These are phyloP conservation scores for Zophobas morio DNA, from an alignment of 1,140 invertebrate genomes.

Conservation along the genomic window DNA sequence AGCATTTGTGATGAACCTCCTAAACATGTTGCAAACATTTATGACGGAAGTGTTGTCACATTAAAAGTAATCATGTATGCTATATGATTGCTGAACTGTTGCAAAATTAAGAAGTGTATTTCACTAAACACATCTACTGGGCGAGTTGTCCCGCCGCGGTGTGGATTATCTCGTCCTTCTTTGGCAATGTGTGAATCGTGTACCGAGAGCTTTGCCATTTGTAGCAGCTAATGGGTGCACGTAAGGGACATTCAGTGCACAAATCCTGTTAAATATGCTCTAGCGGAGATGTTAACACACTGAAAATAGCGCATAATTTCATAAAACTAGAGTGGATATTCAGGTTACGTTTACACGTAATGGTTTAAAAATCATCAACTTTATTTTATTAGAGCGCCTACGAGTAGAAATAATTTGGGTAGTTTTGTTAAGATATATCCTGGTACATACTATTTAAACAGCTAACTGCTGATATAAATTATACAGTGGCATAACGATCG, in stretches of 20 bases:
- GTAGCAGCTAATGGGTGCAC: constrained; percentile 61
- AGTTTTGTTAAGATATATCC: constrained; percentile 8
- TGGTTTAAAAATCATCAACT: not conserved
- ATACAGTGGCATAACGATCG: constrained; percentile 51
- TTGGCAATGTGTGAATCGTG: constrained; percentile 64
- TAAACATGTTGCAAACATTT: too few species aligned
- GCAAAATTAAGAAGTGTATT: constrained; percentile 1
- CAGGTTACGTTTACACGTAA: too few species aligned
- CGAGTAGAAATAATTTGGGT: constrained; percentile 18
- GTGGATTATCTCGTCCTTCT: constrained; percentile 60
- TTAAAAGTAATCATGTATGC: too few species aligned
- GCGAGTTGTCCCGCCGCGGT: constrained; percentile 58
- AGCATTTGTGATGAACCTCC: too few species aligned
- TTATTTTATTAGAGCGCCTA: not conserved
- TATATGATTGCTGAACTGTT: not conserved
- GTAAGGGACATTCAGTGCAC: constrained; percentile 59
- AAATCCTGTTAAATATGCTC: constrained; percentile 60
- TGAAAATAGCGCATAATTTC: constrained; percentile 36
- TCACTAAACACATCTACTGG: constrained; percentile 51
- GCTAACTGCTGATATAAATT: constrained; percentile 48
- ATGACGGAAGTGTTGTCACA: too few species aligned
- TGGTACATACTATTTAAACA: constrained; percentile 26
- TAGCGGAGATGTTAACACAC: constrained; percentile 28
- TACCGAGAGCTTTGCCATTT: constrained; percentile 63
- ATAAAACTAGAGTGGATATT: not conserved